A percentile compares a stretch with the other conserved stretches of the same genome.
phyloP scores from a whole-genome alignment of 1,140 invertebrate species.

The Antheraea mylitta region DNA sequence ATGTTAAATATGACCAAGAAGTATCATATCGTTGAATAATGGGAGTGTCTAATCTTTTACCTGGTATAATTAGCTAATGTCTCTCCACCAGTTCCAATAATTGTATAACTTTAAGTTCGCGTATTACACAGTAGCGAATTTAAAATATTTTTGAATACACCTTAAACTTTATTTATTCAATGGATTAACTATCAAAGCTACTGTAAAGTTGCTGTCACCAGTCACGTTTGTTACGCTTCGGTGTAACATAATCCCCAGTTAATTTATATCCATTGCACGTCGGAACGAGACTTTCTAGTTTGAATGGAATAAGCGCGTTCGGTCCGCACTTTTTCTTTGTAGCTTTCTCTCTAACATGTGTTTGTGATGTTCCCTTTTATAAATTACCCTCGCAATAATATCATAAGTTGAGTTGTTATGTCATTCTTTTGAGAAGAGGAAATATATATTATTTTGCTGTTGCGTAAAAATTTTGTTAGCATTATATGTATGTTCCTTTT shows the following conservation, averaged over 20 bases:
- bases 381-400: constrained; percentile 27
- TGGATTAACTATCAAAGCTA: background rate
- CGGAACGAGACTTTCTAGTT: constrained; percentile 34
- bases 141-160: background rate
- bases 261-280: constrained; percentile 38
- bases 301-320: constrained; percentile 37
- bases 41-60: no score
- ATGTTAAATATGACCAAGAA: no score
- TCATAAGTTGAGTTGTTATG: constrained; percentile 15
- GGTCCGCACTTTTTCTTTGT: constrained; percentile 29
- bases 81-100: no score
- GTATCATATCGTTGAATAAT: no score
- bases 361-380: constrained; percentile 22
- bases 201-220: background rate
- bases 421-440: background rate
- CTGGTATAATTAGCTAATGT: no score
- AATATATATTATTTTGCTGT: background rate
- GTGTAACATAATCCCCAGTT: constrained; percentile 23
- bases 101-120: no score
- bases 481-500: background rate
- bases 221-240: constrained; percentile 11
- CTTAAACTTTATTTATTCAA: background rate
- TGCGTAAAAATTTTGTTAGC: background rate
- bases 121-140: background rate
- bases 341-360: constrained; percentile 7